A percentile compares a stretch with the other conserved stretches of the same genome.
phyloP scores from a whole-genome alignment of 2,888 invertebrate genomes.

The Tenodera sinensis region DNA sequence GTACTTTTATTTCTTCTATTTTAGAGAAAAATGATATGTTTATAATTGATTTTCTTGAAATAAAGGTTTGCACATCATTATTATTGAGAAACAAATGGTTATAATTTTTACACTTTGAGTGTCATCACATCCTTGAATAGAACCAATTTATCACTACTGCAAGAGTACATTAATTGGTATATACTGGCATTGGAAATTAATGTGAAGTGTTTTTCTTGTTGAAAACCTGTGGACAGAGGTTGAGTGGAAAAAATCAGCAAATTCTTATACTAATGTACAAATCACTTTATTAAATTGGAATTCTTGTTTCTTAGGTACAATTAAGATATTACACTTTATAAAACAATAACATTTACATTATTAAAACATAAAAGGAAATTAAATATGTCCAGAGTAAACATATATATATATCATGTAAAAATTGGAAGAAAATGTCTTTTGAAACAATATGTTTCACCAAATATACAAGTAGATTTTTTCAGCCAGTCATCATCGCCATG shows the following conservation, averaged over 20 bases:
- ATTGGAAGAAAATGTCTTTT: conserved; percentile 20
- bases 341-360: neutral
- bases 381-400: neutral
- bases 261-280: neutral
- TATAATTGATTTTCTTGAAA: neutral
- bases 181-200: too few species aligned
- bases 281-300: neutral
- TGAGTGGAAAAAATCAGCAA: neutral
- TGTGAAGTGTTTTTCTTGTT: too few species aligned
- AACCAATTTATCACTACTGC: too few species aligned
- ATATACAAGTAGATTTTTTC: neutral
- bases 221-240: too few species aligned
- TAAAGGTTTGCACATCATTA: neutral
- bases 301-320: neutral
- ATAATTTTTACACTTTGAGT: neutral
- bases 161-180: too few species aligned
- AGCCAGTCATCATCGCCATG: conserved; percentile 93
- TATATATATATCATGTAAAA: neutral
- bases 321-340: neutral
- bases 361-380: neutral
- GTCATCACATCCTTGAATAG: too few species aligned
- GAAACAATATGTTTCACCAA: neutral
- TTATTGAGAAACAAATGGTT: neutral
- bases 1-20: neutral
- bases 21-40: neutral